Percentiles rank a stretch among this genome's conserved stretches.
Conservation (phyloP, 2,113 vertebrate species). For the Litocranius walleri region DNA sequence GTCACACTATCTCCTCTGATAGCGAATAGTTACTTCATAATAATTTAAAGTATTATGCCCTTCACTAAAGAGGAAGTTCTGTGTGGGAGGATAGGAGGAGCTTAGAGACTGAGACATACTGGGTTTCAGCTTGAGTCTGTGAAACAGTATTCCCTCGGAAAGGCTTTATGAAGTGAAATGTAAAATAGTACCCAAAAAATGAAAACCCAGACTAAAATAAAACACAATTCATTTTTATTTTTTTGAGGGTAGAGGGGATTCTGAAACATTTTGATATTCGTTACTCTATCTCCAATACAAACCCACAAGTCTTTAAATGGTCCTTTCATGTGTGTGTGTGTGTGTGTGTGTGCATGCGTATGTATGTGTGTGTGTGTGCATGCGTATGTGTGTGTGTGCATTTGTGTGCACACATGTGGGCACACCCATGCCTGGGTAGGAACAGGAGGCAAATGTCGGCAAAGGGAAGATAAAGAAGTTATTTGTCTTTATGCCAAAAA, state of each 20-base stretch:
- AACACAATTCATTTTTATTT: background rate
- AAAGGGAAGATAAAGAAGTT: slow-evolving; percentile 19
- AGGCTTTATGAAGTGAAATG: slow-evolving; percentile 5
- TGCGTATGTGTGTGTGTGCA: background rate
- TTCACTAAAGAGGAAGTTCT: slow-evolving; percentile 37
- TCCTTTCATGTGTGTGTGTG: background rate
- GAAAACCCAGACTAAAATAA: background rate
- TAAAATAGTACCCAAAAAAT: background rate
- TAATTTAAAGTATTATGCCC: background rate
- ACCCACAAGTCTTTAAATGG: background rate
- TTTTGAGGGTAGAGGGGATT: background rate
- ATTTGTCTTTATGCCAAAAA: background rate
- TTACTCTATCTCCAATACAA: background rate
- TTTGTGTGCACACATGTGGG: background rate
- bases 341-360: background rate
- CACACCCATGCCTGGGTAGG: background rate
- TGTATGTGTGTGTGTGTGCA: too few species aligned
- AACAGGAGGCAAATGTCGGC: background rate
- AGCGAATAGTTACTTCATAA: background rate
- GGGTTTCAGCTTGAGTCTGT: background rate
- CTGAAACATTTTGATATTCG: slow-evolving; percentile 4
- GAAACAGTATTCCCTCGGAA: background rate
- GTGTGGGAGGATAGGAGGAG: background rate
- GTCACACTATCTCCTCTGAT: background rate
- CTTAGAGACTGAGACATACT: background rate